Evolutionary conservation across 2,888 invertebrate species (phyloP).

Genomic region (Cephus nigrinus): DNA sequence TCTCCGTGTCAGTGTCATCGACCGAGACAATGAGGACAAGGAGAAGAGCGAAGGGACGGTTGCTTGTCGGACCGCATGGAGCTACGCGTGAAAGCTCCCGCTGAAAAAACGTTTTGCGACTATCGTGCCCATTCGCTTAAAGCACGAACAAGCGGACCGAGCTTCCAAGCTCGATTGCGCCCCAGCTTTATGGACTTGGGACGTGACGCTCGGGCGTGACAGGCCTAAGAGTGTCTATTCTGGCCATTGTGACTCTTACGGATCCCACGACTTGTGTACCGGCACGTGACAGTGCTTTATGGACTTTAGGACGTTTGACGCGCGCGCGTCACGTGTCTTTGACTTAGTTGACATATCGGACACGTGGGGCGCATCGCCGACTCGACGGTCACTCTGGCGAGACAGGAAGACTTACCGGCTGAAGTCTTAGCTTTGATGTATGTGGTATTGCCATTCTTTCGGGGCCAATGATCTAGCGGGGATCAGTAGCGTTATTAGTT

Average conservation of each 20-base stretch:
- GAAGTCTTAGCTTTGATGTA: no score
- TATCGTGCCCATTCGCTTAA: background rate
- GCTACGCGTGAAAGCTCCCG: background rate
- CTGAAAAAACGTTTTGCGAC: slow-evolving; percentile 1
- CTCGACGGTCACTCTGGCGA: background rate
- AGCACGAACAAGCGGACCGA: background rate
- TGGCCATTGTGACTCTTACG: background rate
- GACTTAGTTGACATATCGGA: background rate
- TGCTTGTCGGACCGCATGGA: background rate
- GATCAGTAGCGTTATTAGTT: background rate
- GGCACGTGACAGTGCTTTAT: background rate
- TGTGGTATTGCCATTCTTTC: background rate
- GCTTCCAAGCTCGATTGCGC: background rate
- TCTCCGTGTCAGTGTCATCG: background rate
- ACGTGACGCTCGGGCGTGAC: background rate
- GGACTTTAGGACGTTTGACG: background rate
- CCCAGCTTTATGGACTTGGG: background rate
- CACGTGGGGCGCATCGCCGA: background rate
- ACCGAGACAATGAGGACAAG: background rate
- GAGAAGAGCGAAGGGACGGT: background rate
- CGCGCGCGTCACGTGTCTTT: background rate
- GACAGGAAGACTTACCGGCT: background rate
- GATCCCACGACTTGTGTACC: background rate
- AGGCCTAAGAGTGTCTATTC: background rate
- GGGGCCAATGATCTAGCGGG: background rate